Evolutionary conservation across 1,140 invertebrate genomes (phyloP).

Genomic region (Pseudomyrmex cubaensis): DNA sequence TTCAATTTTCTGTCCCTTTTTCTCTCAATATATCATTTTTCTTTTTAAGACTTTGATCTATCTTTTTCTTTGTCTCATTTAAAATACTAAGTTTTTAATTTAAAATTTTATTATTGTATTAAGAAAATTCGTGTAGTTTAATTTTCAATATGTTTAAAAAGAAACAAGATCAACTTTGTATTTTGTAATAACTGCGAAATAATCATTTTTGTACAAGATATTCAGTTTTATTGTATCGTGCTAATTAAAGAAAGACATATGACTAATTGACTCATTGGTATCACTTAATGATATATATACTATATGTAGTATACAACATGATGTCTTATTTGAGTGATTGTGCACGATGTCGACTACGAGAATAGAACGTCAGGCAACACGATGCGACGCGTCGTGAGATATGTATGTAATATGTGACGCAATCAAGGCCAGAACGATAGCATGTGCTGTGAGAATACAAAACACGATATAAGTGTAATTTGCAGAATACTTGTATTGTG

Average conservation of each 20-base stretch:
- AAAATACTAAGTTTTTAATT: not conserved
- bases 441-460: slow-evolving; percentile 44
- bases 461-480: slow-evolving; percentile 16
- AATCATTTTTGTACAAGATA: not conserved
- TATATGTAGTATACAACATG: not conserved
- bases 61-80: no score
- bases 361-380: slow-evolving; percentile 14
- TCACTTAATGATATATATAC: not conserved
- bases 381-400: slow-evolving; percentile 11
- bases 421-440: slow-evolving; percentile 44
- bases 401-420: slow-evolving; percentile 31
- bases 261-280: slow-evolving; percentile 17
- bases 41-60: not conserved
- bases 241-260: not conserved
- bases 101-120: no score
- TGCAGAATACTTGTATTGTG: not conserved
- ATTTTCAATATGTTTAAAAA: not conserved
- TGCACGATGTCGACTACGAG: slow-evolving; percentile 8
- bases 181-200: slow-evolving; percentile 8
- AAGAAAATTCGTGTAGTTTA: not conserved
- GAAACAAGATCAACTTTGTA: not conserved
- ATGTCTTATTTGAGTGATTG: not conserved
- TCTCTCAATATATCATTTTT: not conserved
- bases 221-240: not conserved
- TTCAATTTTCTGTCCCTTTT: slow-evolving; percentile 1